These are phyloP conservation scores for Astyanax mexicanus DNA, from an alignment of 2,797 vertebrate species.

Conservation along the genomic window DNA sequence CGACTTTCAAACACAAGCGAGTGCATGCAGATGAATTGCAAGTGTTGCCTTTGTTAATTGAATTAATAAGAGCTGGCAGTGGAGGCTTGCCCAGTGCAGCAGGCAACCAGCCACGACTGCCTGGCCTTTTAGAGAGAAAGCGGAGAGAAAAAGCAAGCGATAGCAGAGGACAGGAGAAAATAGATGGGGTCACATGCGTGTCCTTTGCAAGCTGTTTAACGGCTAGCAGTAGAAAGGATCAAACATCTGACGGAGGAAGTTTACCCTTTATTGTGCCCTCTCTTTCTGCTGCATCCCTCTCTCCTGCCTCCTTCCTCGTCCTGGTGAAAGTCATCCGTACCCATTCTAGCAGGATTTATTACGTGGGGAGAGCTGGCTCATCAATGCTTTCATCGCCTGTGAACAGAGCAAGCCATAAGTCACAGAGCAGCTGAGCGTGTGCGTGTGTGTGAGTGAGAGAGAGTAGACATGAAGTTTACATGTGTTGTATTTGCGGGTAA, in stretches of 20 bases:
- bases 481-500: background rate
- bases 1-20: slow-evolving; percentile 44
- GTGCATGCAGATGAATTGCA: slow-evolving; percentile 16
- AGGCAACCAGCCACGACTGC: slow-evolving; percentile 22
- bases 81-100: slow-evolving; percentile 21
- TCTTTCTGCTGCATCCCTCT: slow-evolving; percentile 2
- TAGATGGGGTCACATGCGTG: background rate
- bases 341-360: slow-evolving; percentile 29
- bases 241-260: slow-evolving; percentile 25
- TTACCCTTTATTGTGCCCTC: background rate
- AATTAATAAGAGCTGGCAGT: slow-evolving; percentile 44
- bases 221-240: slow-evolving; percentile 21
- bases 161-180: slow-evolving; percentile 17
- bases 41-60: slow-evolving; percentile 24
- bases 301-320: slow-evolving; percentile 5
- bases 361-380: slow-evolving; percentile 11
- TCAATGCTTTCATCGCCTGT: slow-evolving; percentile 17
- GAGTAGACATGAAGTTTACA: background rate
- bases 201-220: slow-evolving; percentile 28
- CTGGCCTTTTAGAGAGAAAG: background rate
- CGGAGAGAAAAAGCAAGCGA: background rate
- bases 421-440: background rate
- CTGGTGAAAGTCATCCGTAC: slow-evolving; percentile 27
- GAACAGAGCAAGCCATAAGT: slow-evolving; percentile 22
- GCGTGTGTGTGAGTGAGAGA: background rate